Evolutionary conservation across 2,888 invertebrate species (phyloP), one percentile per base, ranked within the genome.

Genomic region (Cephus pygmeus): DNA sequence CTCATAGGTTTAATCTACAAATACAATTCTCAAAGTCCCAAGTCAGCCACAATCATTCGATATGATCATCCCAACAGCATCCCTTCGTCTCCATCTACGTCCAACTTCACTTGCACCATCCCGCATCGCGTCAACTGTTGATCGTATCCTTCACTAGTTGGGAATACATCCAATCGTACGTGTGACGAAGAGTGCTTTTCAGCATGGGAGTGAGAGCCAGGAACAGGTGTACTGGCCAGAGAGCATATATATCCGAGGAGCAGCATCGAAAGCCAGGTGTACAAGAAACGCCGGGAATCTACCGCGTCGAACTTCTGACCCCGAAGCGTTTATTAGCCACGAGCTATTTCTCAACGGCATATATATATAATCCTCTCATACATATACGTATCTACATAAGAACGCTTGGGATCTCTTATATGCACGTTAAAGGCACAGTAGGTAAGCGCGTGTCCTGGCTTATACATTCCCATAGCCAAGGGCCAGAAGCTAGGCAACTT

Each of bases 281-380:
- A 84, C 82, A 69, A 79, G 83, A 79, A 84, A 81, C 79, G 80
- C 76, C 78, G 77, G 79, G 83, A 82, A 83, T 83, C 79, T 69
- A 82, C 79, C 80, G 80, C 84, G 75, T 82, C 82, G 84, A 83
- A 83, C 83, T 83, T 84, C 77, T 83, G 83, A 83, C 84, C 83
- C 83, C 84, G 79, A 84, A 83, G 81, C 80, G 82, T 82, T 84
- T 83, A 84, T 83, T 84, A 83, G 74, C 80, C 75, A 84, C 82
- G 83, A 79, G 80, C 79, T 78, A 77, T 83, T 82, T 80, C 83
- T 84, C 80, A 79, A 83, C 56, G 23, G 56, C 23, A 56, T 82
- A 76, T 80, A 76, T 74, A 35, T 73, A 78, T 73, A 15, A 40
- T 3, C 30, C 30, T 75, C 69, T 31, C 31, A 71, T 34, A 2